These are phyloP conservation scores for Ceratosolen solmsi DNA, from an alignment of 1,140 invertebrate genomes.

Conservation along the genomic window DNA sequence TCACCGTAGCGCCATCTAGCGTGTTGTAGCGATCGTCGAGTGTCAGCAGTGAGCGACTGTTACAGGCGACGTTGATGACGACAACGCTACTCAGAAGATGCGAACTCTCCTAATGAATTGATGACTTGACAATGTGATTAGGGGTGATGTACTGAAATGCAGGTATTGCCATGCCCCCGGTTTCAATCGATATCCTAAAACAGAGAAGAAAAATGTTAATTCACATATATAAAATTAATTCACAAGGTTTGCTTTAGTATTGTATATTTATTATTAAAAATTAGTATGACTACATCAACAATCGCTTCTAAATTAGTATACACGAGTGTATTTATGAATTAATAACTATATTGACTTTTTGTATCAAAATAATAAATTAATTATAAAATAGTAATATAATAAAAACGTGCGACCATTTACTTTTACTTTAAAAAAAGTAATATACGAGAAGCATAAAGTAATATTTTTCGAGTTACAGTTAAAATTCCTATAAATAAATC, in stretches of 20 bases:
- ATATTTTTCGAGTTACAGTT: no score
- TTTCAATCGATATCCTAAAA: conserved; percentile 94
- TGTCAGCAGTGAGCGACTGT: conserved; percentile 58
- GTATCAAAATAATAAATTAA: no score
- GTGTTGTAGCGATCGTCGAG: conserved; percentile 10
- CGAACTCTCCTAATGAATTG: conserved; percentile 83
- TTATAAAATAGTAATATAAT: no score
- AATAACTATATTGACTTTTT: no score
- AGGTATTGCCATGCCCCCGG: conserved; percentile 88
- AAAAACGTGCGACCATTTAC: no score
- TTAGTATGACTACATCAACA: background rate
- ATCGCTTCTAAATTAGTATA: background rate
- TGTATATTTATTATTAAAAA: background rate
- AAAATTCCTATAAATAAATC: no score
- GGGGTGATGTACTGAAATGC: conserved; percentile 93
- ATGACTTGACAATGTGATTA: conserved; percentile 92
- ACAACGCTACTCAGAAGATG: background rate
- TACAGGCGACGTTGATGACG: background rate
- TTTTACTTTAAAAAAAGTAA: no score
- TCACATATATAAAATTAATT: background rate
- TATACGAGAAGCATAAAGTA: no score
- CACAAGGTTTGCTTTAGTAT: background rate
- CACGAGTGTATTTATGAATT: no score
- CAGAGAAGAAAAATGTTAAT: conserved; percentile 60
- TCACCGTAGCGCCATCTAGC: conserved; percentile 21